Conservation (phyloP, 2,113 vertebrate species). For the Python bivittatus region DNA sequence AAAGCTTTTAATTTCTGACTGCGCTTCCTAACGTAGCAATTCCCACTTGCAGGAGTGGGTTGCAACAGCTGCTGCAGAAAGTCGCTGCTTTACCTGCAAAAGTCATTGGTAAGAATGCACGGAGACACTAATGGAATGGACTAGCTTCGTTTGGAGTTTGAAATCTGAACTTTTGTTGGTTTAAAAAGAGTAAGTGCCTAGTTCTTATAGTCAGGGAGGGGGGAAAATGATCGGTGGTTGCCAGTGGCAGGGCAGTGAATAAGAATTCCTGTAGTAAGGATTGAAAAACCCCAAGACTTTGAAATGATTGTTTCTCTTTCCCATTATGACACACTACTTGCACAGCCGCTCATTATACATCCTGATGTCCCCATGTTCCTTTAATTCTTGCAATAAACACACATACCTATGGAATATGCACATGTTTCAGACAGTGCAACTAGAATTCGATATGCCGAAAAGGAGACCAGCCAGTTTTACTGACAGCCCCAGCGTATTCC, state of each 20-base stretch:
- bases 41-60: neutral
- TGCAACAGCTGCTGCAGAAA: neutral
- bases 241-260: neutral
- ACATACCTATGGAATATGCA: neutral
- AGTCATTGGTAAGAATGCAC: neutral
- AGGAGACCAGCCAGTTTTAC: neutral
- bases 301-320: neutral
- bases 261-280: neutral
- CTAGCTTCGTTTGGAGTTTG: neutral
- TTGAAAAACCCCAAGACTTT: neutral
- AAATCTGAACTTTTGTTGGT: slow-evolving; percentile 6
- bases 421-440: neutral
- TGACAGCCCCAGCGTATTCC: neutral
- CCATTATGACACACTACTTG: neutral
- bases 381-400: neutral
- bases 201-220: neutral
- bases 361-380: neutral
- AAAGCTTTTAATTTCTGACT: neutral
- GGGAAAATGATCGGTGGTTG: neutral
- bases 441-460: neutral
- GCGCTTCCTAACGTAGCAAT: neutral
- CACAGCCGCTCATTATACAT: neutral
- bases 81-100: neutral
- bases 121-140: neutral
- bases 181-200: neutral